phyloP scores from a whole-genome alignment of 2,888 invertebrate genomes.

The Mimumesa dahlbomi region DNA sequence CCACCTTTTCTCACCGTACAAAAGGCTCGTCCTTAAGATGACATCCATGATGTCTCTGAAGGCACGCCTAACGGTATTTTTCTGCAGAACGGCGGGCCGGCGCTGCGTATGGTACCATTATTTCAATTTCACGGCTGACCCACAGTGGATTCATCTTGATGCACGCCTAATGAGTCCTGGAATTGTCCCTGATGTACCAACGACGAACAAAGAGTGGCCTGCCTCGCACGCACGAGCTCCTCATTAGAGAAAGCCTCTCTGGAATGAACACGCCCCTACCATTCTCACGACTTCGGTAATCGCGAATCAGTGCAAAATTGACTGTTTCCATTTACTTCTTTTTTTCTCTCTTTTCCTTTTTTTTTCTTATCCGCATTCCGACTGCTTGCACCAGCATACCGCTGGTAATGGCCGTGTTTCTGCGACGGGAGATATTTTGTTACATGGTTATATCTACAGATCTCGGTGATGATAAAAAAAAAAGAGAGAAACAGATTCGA shows the following conservation, averaged over 20 bases:
- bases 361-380: neutral
- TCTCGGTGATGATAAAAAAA: no score
- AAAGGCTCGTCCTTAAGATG: slow-evolving; percentile 39
- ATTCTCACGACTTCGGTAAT: slow-evolving; percentile 53
- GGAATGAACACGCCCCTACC: slow-evolving; percentile 48
- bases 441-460: no score
- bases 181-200: slow-evolving; percentile 51
- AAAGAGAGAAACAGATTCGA: no score
- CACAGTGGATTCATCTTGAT: slow-evolving; percentile 52
- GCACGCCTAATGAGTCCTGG: slow-evolving; percentile 57
- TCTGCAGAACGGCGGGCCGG: slow-evolving; percentile 37
- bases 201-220: slow-evolving; percentile 45
- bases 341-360: slow-evolving; percentile 10
- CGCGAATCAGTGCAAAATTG: slow-evolving; percentile 53
- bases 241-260: slow-evolving; percentile 49
- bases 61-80: slow-evolving; percentile 51
- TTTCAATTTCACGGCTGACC: slow-evolving; percentile 67
- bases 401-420: no score
- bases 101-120: slow-evolving; percentile 57
- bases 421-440: no score
- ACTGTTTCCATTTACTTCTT: slow-evolving; percentile 46
- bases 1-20: slow-evolving; percentile 35
- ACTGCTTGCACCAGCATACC: neutral
- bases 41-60: slow-evolving; percentile 42
- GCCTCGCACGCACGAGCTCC: slow-evolving; percentile 56